A percentile compares a stretch with the other conserved stretches of the same genome.
Evolutionary conservation across 2,888 invertebrate genomes (phyloP).

Genomic region (Heliconius charithonia): DNA sequence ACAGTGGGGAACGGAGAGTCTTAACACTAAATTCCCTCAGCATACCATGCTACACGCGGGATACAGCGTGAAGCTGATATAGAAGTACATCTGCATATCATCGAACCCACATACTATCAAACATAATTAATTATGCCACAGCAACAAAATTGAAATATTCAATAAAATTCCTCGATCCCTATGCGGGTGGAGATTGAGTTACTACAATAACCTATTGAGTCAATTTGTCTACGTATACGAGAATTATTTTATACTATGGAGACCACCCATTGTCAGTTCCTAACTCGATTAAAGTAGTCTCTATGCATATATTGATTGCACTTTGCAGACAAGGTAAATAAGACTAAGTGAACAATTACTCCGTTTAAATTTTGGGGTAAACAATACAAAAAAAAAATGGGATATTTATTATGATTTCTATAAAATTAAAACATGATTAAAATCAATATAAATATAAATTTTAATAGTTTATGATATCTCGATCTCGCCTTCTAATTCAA

Average conservation of each 20-base stretch:
- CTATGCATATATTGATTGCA: background rate
- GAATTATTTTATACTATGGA: constrained; percentile 12
- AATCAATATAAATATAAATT: too few species aligned
- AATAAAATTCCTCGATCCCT: constrained; percentile 29
- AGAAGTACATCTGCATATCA: background rate
- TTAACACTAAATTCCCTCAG: too few species aligned
- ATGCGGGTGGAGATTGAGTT: constrained; percentile 49
- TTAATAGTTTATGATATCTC: too few species aligned
- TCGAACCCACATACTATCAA: constrained; percentile 15
- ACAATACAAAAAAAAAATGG: too few species aligned
- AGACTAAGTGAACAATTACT: too few species aligned
- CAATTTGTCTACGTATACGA: constrained; percentile 40
- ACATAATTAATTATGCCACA: constrained; percentile 1
- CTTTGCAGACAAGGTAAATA: too few species aligned
- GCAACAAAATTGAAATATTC: constrained; percentile 30
- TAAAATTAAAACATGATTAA: too few species aligned
- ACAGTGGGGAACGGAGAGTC: too few species aligned
- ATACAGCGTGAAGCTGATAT: background rate
- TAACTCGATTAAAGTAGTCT: background rate
- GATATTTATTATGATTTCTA: too few species aligned
- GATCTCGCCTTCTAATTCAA: too few species aligned
- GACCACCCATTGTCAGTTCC: constrained; percentile 8
- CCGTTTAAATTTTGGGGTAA: too few species aligned
- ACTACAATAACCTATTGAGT: constrained; percentile 42
- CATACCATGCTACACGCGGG: too few species aligned